Base-by-base conservation (phyloP, 2,888 invertebrate species). In the Caenorhabditis virilis region DNA sequence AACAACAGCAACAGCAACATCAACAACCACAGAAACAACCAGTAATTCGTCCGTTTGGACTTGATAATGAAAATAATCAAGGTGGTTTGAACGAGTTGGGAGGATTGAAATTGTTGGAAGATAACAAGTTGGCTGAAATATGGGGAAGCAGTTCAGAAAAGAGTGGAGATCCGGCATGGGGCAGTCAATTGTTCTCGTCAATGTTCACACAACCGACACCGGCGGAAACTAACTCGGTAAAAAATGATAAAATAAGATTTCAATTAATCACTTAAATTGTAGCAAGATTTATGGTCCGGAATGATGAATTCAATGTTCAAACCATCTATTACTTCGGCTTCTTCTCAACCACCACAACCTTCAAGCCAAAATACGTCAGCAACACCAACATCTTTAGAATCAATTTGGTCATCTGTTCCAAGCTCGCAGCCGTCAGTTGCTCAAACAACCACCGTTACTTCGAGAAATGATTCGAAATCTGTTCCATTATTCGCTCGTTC, bases 401-500 rank as follows among this genome's bases (percentile, higher is more conserved):
- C 22, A 41, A 51, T 27, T 16, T 49, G 11, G 49, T 54, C 16
- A 45, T 26, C 33, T 49, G 16, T 13, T 26, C 9, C 43, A 16
- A 18, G 42, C 27, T 18, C 39, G 27, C 20, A 16, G 33, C 9
- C 38, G n/a, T 18, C 42, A n/a, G 36, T 18, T 9, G 26, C 25
- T 11, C 33, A 1, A 18, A 20, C 41, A 20, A 47, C 16, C 16
- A 15, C 35, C 5, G 26, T 52, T 4, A 15, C 25, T 3, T 4
- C 26, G 3, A n/a, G 43, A 27, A 27, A 45, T 16, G 2, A 16
- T 13, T 49, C 11, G 22, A 33, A 36, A 7, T 36, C 53, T n/a
- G 23, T 53, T 15, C 63, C 63, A 1, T 30, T 63, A 18, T 60
- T 64, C 38, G 47, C 58, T 6, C 50, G 64, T 48, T 54, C 64